Evolutionary conservation across 2,888 invertebrate species (phyloP).

Genomic region (Rotaria sp.): DNA sequence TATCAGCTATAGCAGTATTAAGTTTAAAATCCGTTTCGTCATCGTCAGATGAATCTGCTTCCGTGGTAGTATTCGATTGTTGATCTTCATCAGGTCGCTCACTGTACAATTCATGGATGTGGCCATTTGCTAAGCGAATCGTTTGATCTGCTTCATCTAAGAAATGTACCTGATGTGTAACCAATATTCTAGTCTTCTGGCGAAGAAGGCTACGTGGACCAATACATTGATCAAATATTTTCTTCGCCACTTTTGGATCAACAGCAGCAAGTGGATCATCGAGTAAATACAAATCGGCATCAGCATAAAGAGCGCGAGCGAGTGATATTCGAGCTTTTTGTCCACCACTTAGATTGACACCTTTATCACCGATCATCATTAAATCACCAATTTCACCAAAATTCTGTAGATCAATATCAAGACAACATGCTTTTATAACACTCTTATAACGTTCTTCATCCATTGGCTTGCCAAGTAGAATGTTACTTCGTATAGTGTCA

Average conservation of each 20-base stretch:
- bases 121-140: not conserved
- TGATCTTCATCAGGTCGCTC: not conserved
- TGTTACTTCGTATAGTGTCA: slow-evolving; percentile 64
- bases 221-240: slow-evolving; percentile 55
- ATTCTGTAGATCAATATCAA: slow-evolving; percentile 57
- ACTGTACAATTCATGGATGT: not conserved
- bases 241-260: too few relatives aligned
- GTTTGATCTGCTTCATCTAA: not conserved
- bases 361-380: slow-evolving; percentile 62
- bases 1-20: not conserved
- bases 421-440: slow-evolving; percentile 52
- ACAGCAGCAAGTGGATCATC: too few relatives aligned
- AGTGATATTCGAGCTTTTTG: slow-evolving; percentile 56
- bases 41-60: not conserved
- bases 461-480: slow-evolving; percentile 57
- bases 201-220: slow-evolving; percentile 51
- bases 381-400: slow-evolving; percentile 59
- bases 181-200: slow-evolving; percentile 38
- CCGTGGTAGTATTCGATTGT: not conserved
- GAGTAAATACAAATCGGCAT: too few relatives aligned
- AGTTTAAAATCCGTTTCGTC: not conserved
- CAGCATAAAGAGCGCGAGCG: slow-evolving; percentile 55
- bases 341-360: slow-evolving; percentile 56
- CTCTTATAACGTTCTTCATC: slow-evolving; percentile 47
- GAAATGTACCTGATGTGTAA: slow-evolving; percentile 13